Percentiles rank a stretch among this genome's conserved stretches.
These are phyloP conservation scores for Cynaeus angustus DNA, from an alignment of 2,888 invertebrate species.

Conservation along the genomic window DNA sequence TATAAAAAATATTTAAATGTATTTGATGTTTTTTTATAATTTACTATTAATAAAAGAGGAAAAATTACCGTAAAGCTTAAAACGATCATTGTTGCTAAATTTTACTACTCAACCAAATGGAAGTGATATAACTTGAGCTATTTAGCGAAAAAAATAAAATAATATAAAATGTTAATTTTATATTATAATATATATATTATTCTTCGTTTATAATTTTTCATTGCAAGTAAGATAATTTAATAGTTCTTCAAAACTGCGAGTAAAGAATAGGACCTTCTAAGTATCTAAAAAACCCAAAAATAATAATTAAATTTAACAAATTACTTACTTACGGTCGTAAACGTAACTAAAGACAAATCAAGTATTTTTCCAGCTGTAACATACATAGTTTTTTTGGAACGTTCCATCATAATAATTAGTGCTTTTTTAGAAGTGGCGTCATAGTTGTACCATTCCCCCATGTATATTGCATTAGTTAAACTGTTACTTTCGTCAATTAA, in stretches of 20 bases:
- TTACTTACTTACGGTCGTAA: conserved; percentile 70
- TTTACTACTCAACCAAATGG: no score
- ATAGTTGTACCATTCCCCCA: conserved; percentile 68
- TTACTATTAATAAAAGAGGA: no score
- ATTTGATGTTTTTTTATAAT: no score
- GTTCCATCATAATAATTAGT: conserved; percentile 71
- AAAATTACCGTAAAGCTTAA: no score
- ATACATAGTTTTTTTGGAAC: conserved; percentile 72
- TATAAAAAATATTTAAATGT: no score
- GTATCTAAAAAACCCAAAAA: conserved; percentile 53
- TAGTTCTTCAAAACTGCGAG: conserved; percentile 54
- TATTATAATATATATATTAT: no score
- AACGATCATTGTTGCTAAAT: no score
- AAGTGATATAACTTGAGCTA: no score
- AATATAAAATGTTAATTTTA: no score
- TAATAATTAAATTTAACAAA: background rate
- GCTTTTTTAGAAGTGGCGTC: conserved; percentile 68
- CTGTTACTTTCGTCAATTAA: conserved; percentile 68
- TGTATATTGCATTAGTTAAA: conserved; percentile 69
- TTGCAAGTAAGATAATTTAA: conserved; percentile 7
- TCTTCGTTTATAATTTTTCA: no score
- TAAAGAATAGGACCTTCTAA: conserved; percentile 55
- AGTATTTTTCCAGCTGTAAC: conserved; percentile 71
- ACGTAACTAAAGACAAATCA: conserved; percentile 73
- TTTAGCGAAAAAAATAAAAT: no score